phyloP scores from a whole-genome alignment of 2,888 invertebrate genomes.

The Trichacis sp. region DNA sequence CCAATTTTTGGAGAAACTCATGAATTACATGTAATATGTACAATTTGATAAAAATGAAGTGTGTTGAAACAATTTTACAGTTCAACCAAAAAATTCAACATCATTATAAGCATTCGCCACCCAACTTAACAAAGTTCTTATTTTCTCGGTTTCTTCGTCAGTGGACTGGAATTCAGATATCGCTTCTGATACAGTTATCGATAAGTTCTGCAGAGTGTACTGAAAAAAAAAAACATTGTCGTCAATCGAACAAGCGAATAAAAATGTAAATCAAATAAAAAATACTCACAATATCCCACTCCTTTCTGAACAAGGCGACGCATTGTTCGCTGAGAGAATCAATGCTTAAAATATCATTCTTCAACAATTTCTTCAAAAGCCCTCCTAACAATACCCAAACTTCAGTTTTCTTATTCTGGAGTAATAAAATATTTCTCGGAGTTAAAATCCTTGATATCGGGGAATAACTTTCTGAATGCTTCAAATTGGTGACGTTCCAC shows the following conservation, averaged over 20 bases:
- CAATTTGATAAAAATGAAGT: background rate
- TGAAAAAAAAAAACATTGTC: conserved; percentile 27
- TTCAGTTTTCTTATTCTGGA: conserved; percentile 49
- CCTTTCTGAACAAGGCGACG: conserved; percentile 76
- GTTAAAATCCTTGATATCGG: conserved; percentile 57
- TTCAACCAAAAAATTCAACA: conserved; percentile 50
- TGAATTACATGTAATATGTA: background rate
- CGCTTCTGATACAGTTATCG: conserved; percentile 58
- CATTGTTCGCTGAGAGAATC: conserved; percentile 77
- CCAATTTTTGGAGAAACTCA: too few relatives aligned
- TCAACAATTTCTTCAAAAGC: conserved; percentile 69
- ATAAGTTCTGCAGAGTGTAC: conserved; percentile 56
- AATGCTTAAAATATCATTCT: conserved; percentile 72
- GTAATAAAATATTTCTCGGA: conserved; percentile 59
- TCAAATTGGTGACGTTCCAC: conserved; percentile 54
- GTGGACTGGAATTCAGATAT: conserved; percentile 51
- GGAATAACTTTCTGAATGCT: conserved; percentile 45
- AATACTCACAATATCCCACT: conserved; percentile 74
- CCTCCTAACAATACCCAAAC: conserved; percentile 54
- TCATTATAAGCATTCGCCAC: conserved; percentile 58
- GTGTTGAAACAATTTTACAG: background rate
- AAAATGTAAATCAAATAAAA: background rate
- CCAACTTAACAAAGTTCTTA: conserved; percentile 60
- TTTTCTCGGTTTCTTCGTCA: conserved; percentile 54
- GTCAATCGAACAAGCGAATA: background rate